These are phyloP conservation scores for Morpho achilles DNA, from an alignment of 2,888 invertebrate species.

Conservation along the genomic window DNA sequence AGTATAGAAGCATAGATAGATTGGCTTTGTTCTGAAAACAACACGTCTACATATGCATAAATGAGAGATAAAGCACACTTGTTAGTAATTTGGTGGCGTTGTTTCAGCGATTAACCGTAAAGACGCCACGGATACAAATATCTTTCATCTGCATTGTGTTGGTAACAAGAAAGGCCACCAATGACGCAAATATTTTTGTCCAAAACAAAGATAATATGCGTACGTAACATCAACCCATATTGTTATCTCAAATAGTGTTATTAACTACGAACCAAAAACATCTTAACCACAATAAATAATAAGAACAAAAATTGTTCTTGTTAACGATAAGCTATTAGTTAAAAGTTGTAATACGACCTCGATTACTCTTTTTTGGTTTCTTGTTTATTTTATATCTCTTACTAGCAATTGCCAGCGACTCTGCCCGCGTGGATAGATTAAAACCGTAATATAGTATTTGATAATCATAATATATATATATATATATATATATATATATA, in stretches of 20 bases:
- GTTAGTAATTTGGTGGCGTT: not conserved
- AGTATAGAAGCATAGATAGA: too few relatives aligned
- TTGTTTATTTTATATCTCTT: too few relatives aligned
- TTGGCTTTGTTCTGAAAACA: not conserved
- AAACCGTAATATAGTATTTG: too few relatives aligned
- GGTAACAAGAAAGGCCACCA: constrained; percentile 26
- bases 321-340: too few relatives aligned
- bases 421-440: too few relatives aligned
- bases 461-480: too few relatives aligned
- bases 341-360: too few relatives aligned
- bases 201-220: constrained; percentile 12
- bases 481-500: too few relatives aligned
- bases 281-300: not conserved
- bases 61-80: constrained; percentile 3
- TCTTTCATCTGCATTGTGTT: constrained; percentile 8
- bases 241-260: constrained; percentile 20
- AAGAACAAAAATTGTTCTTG: too few relatives aligned
- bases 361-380: too few relatives aligned
- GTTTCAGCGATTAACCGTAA: not conserved
- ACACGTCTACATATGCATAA: not conserved
- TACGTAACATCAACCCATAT: constrained; percentile 14
- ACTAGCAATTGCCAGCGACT: too few relatives aligned
- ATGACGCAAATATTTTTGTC: constrained; percentile 25
- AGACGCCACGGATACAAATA: not conserved
- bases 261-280: constrained; percentile 7